Evolutionary conservation across 2,113 vertebrate genomes (phyloP), one percentile per base, ranked within the genome.

Genomic region (Coryphaenoides rupestris): DNA sequence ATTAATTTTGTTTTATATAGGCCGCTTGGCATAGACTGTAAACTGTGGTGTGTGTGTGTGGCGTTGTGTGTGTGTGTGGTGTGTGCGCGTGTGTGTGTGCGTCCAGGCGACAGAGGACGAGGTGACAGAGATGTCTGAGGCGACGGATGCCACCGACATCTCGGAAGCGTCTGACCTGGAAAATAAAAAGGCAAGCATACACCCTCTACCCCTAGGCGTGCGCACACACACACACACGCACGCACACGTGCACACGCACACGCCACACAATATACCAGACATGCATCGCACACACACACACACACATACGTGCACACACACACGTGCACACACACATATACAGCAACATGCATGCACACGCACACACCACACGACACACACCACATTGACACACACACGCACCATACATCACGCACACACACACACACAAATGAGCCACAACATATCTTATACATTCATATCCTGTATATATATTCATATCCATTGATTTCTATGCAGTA

Each of bases 81-180:
- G 16, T 54, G 19, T 46, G 23, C 21, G 50, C 23, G 2, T 62
- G 21, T 65, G 33, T 52, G 21, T 75, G 84, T 86, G 79, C 73
- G 77, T 80, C 65, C 86, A 98, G 96, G 90, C 87, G 69, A 83
- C 90, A 67, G 94, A 98, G 73, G 94, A 98, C 17, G 89, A 92
- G 17, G 77, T 57, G 7, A 86, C 86, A 2, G 91, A 92, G 62
- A 73, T 86, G 0, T 91, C 91, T 2, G 91, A 90, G 64, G 79
- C 74, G 21, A 86, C 89, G 13, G 91, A 92, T 3, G 79, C 58
- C n/a, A 91, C 91, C 17, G 91, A 92, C 54, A 72, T 91, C 58
- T 91, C 91, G 0, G 91, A 92, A 66, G 86, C 81, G 6, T 91
- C 94, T 56, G 97, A 99, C 73, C 92, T 93, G 84, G 96, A 98